These are phyloP conservation scores for Acrocephalus scirpaceus DNA, from an alignment of 2,797 vertebrate species.

Conservation along the genomic window DNA sequence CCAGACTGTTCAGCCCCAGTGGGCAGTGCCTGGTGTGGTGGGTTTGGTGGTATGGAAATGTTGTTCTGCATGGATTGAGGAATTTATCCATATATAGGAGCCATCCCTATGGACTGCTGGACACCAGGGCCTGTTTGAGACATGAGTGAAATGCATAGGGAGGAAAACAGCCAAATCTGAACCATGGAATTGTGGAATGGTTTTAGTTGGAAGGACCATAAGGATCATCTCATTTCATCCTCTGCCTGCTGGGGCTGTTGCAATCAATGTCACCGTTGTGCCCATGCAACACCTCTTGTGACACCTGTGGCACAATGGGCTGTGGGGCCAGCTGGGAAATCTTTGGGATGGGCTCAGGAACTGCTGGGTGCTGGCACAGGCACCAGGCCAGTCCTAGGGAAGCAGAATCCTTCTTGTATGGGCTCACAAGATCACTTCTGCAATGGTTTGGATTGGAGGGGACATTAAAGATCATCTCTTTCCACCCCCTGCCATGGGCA, in stretches of 20 bases:
- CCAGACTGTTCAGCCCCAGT: not conserved
- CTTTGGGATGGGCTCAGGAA: too few species aligned
- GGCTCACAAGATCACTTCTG: not conserved
- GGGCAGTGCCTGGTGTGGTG: not conserved
- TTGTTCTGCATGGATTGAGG: not conserved
- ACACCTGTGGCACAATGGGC: too few species aligned
- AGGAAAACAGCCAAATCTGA: not conserved
- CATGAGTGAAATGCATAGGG: not conserved
- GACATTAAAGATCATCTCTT: not conserved
- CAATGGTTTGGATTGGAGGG: not conserved
- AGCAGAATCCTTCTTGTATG: too few species aligned
- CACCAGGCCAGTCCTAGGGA: too few species aligned
- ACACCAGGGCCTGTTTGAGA: not conserved
- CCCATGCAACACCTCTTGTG: too few species aligned
- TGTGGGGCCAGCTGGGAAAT: too few species aligned
- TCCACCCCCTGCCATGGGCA: not conserved
- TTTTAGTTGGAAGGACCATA: not conserved
- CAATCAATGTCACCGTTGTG: too few species aligned
- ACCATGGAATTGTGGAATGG: not conserved
- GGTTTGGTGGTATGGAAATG: not conserved
- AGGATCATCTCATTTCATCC: not conserved
- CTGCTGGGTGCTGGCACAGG: too few species aligned
- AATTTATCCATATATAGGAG: fast-evolving
- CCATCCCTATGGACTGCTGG: not conserved
- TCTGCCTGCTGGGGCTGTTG: not conserved